Evolutionary conservation across 2,797 vertebrate genomes (phyloP).

Genomic region (Tragelaphus eurycerus): DNA sequence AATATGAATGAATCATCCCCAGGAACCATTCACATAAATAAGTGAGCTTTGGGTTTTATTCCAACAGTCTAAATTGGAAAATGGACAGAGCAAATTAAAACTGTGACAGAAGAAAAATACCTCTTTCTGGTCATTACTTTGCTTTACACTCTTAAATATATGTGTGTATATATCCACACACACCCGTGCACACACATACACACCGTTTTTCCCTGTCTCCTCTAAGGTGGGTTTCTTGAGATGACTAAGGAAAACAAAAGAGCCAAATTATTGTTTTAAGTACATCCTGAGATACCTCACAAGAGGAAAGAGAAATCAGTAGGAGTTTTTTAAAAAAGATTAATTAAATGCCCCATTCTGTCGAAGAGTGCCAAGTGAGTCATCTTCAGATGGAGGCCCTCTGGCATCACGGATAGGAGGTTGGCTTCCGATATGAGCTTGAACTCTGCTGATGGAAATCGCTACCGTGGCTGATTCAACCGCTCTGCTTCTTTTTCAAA

Average conservation of each 20-base stretch:
- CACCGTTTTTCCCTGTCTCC: background rate
- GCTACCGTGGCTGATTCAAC: background rate
- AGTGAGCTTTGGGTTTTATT: background rate
- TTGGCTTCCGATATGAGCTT: background rate
- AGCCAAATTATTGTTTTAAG: conserved; percentile 18
- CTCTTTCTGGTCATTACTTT: background rate
- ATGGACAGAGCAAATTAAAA: background rate
- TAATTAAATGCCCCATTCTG: background rate
- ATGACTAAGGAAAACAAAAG: background rate
- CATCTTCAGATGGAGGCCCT: background rate
- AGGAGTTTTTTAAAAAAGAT: background rate
- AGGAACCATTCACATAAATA: background rate
- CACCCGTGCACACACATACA: background rate
- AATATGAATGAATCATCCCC: background rate
- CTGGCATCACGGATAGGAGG: background rate
- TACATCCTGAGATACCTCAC: background rate
- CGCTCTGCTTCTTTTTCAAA: background rate
- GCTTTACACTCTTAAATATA: background rate
- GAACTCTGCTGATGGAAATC: background rate
- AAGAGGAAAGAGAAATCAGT: background rate
- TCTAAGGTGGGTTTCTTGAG: conserved; percentile 1
- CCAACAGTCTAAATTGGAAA: background rate
- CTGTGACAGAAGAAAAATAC: background rate
- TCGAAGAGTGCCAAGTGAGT: background rate
- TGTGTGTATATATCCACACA: background rate